Base-by-base conservation (phyloP, 2,888 invertebrate genomes). In the Lepidocyrtinus sp. region DNA sequence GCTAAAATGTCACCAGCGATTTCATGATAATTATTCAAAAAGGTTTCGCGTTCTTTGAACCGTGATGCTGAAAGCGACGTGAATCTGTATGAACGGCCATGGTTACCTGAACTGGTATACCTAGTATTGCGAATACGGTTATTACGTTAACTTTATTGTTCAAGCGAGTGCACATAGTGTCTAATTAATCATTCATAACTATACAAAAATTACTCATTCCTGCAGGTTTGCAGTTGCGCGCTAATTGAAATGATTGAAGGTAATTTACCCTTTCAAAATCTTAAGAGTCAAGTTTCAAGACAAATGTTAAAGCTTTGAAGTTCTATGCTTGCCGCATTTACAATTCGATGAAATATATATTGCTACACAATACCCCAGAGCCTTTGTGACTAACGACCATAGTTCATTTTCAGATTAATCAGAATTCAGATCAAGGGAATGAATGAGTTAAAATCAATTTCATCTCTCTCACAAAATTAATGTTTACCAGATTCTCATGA, bases 361-460 rank as follows among this genome's bases (percentile, higher is more conserved):
- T 36, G 36, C 36, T 36, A 7, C 36, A 36, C 12, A 36, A 36
- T 12, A 36, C 36, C 12, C 36, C 12, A 5, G 36, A 36, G n/a
- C n/a, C n/a, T n/a, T n/a, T 36, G 36, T 36, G 36, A 36, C 36
- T 12, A 12, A 36, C 36, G 5, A 12, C 36, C 36, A 36, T 36
- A 12, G 12, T 36, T n/a, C n/a, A n/a, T 36, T 7, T 36, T 36
- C 36, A 7, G 12, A 36, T 36, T 36, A 36, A 36, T 36, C 36
- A 7, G 36, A 12, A 75, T 75, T 69, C 24, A 55, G 70, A 70
- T 76, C 69, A 76, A 70, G 69, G 76, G 64, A 76, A 64, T 55
- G 64, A 76, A 64, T 55, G 70, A 46, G 64, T 64, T 61, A 70
- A 76, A 76, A 27, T 64, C 70, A 64, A 64, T 63, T 69, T 76